These are phyloP conservation scores for Mimas tiliae DNA, from an alignment of 2,888 invertebrate species.

Conservation along the genomic window DNA sequence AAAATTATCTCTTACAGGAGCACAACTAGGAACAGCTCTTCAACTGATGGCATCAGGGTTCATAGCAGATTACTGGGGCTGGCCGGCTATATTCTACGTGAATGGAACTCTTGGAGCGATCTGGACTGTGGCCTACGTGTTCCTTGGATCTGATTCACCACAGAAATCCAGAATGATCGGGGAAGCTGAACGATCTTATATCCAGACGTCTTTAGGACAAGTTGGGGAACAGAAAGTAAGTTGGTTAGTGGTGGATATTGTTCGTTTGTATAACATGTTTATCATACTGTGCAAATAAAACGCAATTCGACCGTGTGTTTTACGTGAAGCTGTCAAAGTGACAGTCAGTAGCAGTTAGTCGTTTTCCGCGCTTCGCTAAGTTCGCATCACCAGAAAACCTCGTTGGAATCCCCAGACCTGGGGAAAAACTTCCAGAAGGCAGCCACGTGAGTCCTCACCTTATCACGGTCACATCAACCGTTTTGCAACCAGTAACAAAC, in stretches of 20 bases:
- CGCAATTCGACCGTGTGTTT: too few species aligned
- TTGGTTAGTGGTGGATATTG: neutral
- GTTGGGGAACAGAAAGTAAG: constrained; percentile 60
- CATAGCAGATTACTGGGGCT: constrained; percentile 78
- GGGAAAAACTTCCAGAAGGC: too few species aligned
- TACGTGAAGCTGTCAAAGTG: too few species aligned
- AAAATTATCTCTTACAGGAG: constrained; percentile 61
- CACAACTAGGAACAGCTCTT: constrained; percentile 84
- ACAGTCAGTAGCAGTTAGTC: too few species aligned
- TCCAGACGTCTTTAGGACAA: constrained; percentile 81
- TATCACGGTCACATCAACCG: too few species aligned
- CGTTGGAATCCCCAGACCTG: too few species aligned
- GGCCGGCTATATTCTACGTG: constrained; percentile 88
- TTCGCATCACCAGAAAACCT: too few species aligned
- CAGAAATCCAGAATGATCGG: constrained; percentile 84
- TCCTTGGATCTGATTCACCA: constrained; percentile 88
- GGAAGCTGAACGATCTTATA: constrained; percentile 86
- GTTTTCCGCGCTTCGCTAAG: too few species aligned
- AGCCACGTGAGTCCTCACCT: too few species aligned
- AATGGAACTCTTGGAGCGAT: constrained; percentile 81
- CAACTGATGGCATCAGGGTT: constrained; percentile 80
- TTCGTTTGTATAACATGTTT: too few species aligned
- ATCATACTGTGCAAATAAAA: too few species aligned
- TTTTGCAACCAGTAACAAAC: too few species aligned
- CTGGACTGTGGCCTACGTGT: constrained; percentile 83